A percentile compares a stretch with the other conserved stretches of the same genome.
These are phyloP conservation scores for Acanthosepion pharaonis DNA, from an alignment of 2,888 invertebrate species.

Conservation along the genomic window DNA sequence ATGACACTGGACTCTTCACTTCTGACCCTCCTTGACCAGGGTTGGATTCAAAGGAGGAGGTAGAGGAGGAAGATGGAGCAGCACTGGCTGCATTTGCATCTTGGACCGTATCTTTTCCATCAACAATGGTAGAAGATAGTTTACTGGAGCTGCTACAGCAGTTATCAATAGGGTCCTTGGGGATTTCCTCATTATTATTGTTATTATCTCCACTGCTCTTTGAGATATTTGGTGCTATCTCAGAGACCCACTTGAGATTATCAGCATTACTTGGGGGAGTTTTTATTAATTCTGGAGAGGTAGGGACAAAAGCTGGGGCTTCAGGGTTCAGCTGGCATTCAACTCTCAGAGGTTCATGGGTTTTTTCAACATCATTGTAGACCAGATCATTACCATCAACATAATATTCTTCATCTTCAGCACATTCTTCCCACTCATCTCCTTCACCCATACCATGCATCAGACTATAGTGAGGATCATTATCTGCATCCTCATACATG, in stretches of 20 bases:
- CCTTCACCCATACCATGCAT: constrained; percentile 49
- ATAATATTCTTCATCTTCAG: constrained; percentile 52
- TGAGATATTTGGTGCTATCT: neutral
- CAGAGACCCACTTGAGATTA: constrained; percentile 60
- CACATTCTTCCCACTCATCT: constrained; percentile 50
- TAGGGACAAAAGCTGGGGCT: constrained; percentile 66
- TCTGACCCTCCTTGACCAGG: neutral
- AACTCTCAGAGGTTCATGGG: constrained; percentile 51
- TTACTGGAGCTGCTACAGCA: constrained; percentile 40
- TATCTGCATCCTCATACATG: constrained; percentile 51
- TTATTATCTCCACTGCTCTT: neutral
- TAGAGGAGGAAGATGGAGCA: constrained; percentile 23
- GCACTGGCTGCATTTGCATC: neutral
- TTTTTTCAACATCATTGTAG: constrained; percentile 47
- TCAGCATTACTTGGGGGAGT: constrained; percentile 61
- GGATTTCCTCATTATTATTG: neutral
- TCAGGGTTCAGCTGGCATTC: constrained; percentile 65
- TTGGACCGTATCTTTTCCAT: constrained; percentile 38
- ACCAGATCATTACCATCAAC: constrained; percentile 47
- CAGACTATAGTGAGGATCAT: constrained; percentile 54
- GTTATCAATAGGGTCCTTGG: constrained; percentile 36
- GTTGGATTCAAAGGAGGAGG: neutral
- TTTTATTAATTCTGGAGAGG: constrained; percentile 62
- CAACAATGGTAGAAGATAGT: constrained; percentile 36
- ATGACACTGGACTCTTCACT: neutral